Conservation (phyloP, 2,797 vertebrate species). For the Anolis apletophallus region DNA sequence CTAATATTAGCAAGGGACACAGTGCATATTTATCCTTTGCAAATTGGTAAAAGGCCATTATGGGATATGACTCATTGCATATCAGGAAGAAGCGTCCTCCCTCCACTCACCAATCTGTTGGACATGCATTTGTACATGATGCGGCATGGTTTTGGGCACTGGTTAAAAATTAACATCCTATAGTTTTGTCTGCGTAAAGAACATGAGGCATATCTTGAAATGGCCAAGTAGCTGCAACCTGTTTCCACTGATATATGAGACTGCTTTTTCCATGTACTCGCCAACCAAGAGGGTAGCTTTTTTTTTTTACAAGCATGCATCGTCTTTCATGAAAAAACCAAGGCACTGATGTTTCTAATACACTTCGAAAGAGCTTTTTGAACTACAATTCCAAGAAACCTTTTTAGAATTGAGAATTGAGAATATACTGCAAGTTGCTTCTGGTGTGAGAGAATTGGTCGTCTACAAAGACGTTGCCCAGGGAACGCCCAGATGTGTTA, state of each 20-base stretch:
- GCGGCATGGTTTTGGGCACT: neutral
- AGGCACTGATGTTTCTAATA: neutral
- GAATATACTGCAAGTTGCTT: no score
- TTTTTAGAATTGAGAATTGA: no score
- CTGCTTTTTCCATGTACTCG: neutral
- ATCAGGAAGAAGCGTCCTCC: neutral
- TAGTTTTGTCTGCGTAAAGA: neutral
- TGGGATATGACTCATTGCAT: neutral
- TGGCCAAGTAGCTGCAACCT: neutral
- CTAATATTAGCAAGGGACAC: neutral
- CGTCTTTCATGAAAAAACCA: neutral
- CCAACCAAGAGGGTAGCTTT: neutral
- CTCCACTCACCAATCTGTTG: neutral
- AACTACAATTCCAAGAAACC: no score
- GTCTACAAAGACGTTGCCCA: no score
- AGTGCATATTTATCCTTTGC: neutral
- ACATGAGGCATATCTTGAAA: conserved; percentile 32
- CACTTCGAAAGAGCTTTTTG: no score
- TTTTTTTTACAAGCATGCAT: neutral
- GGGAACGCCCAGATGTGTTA: no score
- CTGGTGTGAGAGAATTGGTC: no score
- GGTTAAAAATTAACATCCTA: neutral
- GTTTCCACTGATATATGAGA: neutral
- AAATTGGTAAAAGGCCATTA: neutral
- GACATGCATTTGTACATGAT: neutral